Base-by-base conservation (phyloP, 2,797 vertebrate genomes). In the Ispidina picta region DNA sequence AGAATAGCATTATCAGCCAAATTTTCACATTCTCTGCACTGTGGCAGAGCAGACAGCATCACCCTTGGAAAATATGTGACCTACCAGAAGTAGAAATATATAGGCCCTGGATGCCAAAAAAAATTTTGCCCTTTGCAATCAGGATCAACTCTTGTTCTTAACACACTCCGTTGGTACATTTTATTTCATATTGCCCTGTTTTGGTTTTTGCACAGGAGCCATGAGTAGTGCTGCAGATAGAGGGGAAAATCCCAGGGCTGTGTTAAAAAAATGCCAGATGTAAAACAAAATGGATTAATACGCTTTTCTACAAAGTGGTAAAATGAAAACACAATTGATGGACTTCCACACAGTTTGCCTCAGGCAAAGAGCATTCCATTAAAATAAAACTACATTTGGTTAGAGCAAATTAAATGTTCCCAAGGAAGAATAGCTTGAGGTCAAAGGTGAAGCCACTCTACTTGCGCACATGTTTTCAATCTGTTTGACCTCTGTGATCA, bases 381-480 rank as follows among this genome's bases (percentile, higher is more conserved):
- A 93, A 96, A 96, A 94, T 92, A 95, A 94, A 95, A 94, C 92
- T 94, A 94, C 89, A 80, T 96, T 91, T 85, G 92, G 93, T 94
- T 94, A 95, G 71, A 95, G 89, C 95, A 97, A 97, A 97, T 96
- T 95, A 95, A 96, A 92, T 66, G 90, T 88, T 96, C 94, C 94
- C 96, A 90, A 82, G 71, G 93, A 96, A 92, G 80, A 96, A 95
- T 93, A 92, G 90, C 82, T 94, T 70, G 37, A 92, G 95, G 92
- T 96, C 92, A 96, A 94, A 95, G 95, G 96, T 95, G 93, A 94
- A 94, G 83, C 63, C 91, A 89, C 90, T 95, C 89, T 90, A 79
- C 92, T 96, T 83, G 89, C 90, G 90, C 96, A 96, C 83, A 76
- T 96, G 96, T 95, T 97, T 96, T 92, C 95, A 95, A 94, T 97